Conservation (phyloP, 2,113 vertebrate species). For the Isichthys henryi region DNA sequence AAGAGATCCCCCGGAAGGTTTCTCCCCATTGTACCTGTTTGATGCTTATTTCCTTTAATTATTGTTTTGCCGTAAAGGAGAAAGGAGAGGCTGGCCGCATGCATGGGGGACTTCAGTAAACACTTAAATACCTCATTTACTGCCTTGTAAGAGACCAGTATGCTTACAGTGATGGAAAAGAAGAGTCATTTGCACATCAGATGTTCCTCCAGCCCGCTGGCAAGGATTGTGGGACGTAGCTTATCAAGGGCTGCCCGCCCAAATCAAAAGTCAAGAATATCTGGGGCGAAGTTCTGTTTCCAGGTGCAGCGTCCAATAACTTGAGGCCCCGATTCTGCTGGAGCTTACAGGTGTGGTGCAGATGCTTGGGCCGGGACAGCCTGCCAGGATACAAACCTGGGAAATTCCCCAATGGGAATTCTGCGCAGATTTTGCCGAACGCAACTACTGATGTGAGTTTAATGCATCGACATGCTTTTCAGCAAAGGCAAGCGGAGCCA, state of each 20-base stretch:
- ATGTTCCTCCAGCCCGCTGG: neutral
- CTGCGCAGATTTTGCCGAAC: neutral
- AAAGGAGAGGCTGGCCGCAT: slow-evolving; percentile 32
- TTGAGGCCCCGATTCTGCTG: neutral
- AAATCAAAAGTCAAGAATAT: slow-evolving; percentile 34
- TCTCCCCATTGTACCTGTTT: slow-evolving; percentile 24
- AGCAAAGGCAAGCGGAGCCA: neutral
- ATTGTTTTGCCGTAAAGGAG: slow-evolving; percentile 33
- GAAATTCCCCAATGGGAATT: slow-evolving; percentile 1
- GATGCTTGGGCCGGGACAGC: neutral
- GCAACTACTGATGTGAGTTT: neutral
- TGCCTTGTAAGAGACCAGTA: slow-evolving; percentile 32
- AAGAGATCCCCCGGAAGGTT: slow-evolving; percentile 21
- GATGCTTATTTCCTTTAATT: slow-evolving; percentile 42
- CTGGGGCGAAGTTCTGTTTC: slow-evolving; percentile 32
- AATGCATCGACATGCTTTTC: neutral
- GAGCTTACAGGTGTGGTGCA: neutral
- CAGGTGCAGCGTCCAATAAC: slow-evolving; percentile 14
- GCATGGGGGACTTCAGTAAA: slow-evolving; percentile 34
- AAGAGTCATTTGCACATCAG: slow-evolving; percentile 17
- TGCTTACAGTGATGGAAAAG: slow-evolving; percentile 28
- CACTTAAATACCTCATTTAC: slow-evolving; percentile 32
- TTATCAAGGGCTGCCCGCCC: neutral
- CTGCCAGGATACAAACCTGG: neutral
- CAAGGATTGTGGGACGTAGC: neutral